Percentiles rank a stretch among this genome's conserved stretches.
These are phyloP conservation scores for Girardia tigrina DNA, from an alignment of 2,888 invertebrate genomes.

Conservation along the genomic window DNA sequence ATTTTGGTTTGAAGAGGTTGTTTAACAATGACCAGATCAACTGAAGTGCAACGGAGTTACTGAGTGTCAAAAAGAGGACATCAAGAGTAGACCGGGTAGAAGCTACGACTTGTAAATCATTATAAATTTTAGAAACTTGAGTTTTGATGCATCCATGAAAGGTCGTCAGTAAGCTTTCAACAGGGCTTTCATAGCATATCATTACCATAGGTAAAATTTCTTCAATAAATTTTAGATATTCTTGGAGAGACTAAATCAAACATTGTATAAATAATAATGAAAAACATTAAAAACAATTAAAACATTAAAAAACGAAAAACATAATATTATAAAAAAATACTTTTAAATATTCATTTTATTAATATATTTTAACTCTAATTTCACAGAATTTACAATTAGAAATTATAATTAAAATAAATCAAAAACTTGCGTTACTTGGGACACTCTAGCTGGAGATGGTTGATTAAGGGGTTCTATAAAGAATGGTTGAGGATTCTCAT, in stretches of 20 bases:
- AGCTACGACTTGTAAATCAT: not conserved
- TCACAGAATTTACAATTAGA: too few relatives aligned
- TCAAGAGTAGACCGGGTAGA: not conserved
- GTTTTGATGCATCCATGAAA: not conserved
- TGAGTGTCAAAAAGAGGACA: conserved; percentile 8
- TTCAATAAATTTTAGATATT: not conserved
- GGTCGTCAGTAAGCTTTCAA: not conserved
- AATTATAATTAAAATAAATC: too few relatives aligned
- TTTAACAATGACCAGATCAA: conserved; percentile 9
- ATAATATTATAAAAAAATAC: too few relatives aligned
- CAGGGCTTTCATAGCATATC: not conserved
- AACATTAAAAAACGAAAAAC: too few relatives aligned
- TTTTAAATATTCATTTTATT: too few relatives aligned
- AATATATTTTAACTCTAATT: too few relatives aligned
- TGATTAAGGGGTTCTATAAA: not conserved
- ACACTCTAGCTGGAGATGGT: conserved; percentile 18
- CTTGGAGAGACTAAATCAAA: conserved; percentile 4
- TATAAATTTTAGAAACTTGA: not conserved
- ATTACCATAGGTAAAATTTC: not conserved
- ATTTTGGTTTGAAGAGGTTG: not conserved
- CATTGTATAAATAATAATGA: too few relatives aligned
- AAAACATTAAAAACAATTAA: too few relatives aligned
- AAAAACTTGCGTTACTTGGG: not conserved
- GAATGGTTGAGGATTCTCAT: not conserved
- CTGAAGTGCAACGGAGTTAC: conserved; percentile 1